Evolutionary conservation across 2,888 invertebrate species (phyloP).

Genomic region (Hofmannophila pseudospretella): DNA sequence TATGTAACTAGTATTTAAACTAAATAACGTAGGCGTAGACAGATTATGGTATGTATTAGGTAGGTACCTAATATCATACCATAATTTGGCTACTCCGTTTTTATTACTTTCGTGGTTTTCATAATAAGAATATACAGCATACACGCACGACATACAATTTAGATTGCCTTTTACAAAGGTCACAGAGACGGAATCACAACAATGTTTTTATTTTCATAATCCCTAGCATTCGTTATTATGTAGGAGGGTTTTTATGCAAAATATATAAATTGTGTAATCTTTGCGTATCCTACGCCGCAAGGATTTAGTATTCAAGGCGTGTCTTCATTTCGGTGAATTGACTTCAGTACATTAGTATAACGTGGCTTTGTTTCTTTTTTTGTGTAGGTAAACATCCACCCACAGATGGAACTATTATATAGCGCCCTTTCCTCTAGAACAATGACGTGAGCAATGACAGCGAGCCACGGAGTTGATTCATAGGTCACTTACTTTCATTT

Average conservation of each 20-base stretch:
- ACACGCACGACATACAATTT: not conserved
- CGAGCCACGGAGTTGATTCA: too few species aligned
- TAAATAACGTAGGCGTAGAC: too few species aligned
- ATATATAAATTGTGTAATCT: not conserved
- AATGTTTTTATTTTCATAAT: slow-evolving; percentile 5
- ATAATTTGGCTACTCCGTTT: not conserved
- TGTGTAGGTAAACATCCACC: not conserved
- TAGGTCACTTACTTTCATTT: too few species aligned
- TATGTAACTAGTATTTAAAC: too few species aligned
- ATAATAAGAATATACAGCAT: not conserved
- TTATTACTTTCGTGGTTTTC: not conserved
- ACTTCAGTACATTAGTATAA: not conserved
- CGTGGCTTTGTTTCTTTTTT: not conserved
- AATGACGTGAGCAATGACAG: too few species aligned
- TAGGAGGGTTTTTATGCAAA: slow-evolving; percentile 4
- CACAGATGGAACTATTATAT: too few species aligned
- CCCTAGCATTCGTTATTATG: slow-evolving; percentile 6
- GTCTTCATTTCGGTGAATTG: slow-evolving; percentile 2
- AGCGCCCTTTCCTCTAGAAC: too few species aligned
- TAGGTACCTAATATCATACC: not conserved
- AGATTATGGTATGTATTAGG: too few species aligned
- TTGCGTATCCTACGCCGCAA: not conserved
- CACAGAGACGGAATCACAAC: slow-evolving; percentile 3
- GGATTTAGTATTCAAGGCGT: slow-evolving; percentile 4
- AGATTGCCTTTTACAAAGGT: not conserved